Conservation (phyloP, 2,113 vertebrate genomes). For the Strix aluco region DNA sequence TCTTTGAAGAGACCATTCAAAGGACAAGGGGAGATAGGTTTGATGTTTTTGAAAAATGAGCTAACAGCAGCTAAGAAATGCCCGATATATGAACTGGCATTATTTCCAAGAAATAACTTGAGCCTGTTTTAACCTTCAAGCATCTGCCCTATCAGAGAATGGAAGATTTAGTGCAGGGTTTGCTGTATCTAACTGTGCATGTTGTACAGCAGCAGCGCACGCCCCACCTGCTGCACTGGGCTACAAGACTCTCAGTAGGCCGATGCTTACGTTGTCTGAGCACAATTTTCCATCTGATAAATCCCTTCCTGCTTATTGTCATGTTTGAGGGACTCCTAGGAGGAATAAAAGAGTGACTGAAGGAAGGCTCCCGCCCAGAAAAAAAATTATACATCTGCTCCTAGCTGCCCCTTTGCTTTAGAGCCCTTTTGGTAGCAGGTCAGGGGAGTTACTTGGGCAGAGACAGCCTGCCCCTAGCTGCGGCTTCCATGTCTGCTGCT, state of each 20-base stretch:
- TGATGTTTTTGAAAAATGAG: neutral
- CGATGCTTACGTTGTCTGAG: rapidly evolving
- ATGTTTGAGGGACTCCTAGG: neutral
- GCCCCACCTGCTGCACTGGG: neutral
- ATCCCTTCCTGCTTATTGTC: neutral
- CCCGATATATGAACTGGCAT: neutral
- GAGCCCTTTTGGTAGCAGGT: neutral
- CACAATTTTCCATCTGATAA: neutral
- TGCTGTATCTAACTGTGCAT: neutral
- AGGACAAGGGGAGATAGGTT: neutral
- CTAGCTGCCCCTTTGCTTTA: neutral
- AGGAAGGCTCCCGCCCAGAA: neutral
- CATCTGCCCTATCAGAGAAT: rapidly evolving
- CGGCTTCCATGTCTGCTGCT: neutral
- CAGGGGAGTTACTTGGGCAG: rapidly evolving
- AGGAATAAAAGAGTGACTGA: neutral
- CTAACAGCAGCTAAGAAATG: neutral
- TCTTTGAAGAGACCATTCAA: neutral
- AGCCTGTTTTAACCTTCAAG: neutral
- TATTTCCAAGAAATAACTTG: neutral
- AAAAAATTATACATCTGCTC: rapidly evolving
- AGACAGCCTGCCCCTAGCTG: neutral
- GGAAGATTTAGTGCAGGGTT: neutral
- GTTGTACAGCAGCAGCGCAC: rapidly evolving
- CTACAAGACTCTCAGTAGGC: neutral